Base-by-base conservation (phyloP, 2,797 vertebrate genomes). In the Austrolebias charrua region DNA sequence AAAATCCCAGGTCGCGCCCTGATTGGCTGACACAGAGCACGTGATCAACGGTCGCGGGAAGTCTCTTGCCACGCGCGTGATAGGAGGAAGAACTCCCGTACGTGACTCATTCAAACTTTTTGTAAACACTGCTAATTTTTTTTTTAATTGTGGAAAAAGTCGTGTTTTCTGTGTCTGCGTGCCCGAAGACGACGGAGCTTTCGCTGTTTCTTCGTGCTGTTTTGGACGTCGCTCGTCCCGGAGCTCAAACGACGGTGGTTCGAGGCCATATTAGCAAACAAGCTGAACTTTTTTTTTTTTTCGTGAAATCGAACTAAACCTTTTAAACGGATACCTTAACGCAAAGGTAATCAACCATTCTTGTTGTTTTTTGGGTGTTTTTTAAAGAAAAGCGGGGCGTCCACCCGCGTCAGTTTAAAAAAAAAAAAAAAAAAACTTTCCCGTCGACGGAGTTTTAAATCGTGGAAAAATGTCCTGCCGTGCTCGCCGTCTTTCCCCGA, bases 31-130 rank as follows among this genome's bases (percentile, higher is more conserved):
- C 0, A 19, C 0, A 2, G 0, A 2, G 58, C 94, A 94, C 73
- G 88, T 95, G 95, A 93, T 80, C 93, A 98, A 98, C 96, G 95
- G 96, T 96, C 95, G 96, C 95, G 95, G 94, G 95, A 96, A 96
- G 94, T 91, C 16, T 72, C 73, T 48, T 71, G 84, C 75, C 91
- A 92, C 89, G 91, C 87, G 90, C 86, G 83, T 91, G 87, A 87
- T 84, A 70, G 82, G 85, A 70, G 82, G 85, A 77, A 86, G 82
- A 75, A 59, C 5, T 6, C 4, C 4, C 52, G 56, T 63, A 46
- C 59, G 46, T 51, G 78, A 71, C 76, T 75, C 81, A 83, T 87
- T 90, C 81, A 82, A 88, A 90, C 60, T 69, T 75, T 80, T 87
- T 78, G 90, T 93, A 90, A 92, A 92, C 91, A 92, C 78, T 76